A percentile compares a stretch with the other conserved stretches of the same genome.
These are phyloP conservation scores for Eilema griseolum DNA, from an alignment of 2,888 invertebrate genomes.

Conservation along the genomic window DNA sequence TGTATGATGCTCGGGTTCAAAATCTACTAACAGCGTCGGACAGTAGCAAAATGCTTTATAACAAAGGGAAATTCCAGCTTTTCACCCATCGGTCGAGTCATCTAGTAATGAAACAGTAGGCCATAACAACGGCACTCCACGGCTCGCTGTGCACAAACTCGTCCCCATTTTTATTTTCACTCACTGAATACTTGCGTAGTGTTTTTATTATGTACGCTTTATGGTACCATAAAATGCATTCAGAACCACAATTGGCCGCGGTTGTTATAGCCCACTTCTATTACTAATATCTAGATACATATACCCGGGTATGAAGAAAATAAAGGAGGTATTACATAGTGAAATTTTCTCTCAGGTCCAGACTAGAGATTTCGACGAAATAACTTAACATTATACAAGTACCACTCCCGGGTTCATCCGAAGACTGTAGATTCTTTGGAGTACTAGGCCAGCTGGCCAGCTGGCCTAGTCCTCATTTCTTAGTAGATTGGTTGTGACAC, in stretches of 20 bases:
- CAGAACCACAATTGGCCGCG: slow-evolving; percentile 54
- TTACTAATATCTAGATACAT: background rate
- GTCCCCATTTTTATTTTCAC: slow-evolving; percentile 68
- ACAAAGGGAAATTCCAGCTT: slow-evolving; percentile 77
- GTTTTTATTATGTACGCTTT: slow-evolving; percentile 61
- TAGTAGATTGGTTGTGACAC: too few species aligned
- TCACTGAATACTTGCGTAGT: slow-evolving; percentile 65
- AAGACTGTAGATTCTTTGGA: too few species aligned
- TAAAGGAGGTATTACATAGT: background rate
- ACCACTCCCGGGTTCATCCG: too few species aligned
- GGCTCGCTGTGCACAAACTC: slow-evolving; percentile 51
- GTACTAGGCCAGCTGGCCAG: too few species aligned
- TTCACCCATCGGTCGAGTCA: slow-evolving; percentile 71
- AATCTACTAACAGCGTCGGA: slow-evolving; percentile 47
- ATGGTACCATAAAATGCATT: slow-evolving; percentile 61
- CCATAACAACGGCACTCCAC: slow-evolving; percentile 59
- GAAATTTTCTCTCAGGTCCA: background rate
- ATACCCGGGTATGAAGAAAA: background rate
- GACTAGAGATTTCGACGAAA: too few species aligned
- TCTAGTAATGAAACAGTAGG: slow-evolving; percentile 78
- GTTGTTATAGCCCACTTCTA: slow-evolving; percentile 32
- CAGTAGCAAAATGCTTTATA: slow-evolving; percentile 60
- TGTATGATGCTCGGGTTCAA: slow-evolving; percentile 39
- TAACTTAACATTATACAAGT: too few species aligned
- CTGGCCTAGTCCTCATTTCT: too few species aligned